Base-by-base conservation (phyloP, 2,888 invertebrate genomes). In the Eremobia ochroleuca region DNA sequence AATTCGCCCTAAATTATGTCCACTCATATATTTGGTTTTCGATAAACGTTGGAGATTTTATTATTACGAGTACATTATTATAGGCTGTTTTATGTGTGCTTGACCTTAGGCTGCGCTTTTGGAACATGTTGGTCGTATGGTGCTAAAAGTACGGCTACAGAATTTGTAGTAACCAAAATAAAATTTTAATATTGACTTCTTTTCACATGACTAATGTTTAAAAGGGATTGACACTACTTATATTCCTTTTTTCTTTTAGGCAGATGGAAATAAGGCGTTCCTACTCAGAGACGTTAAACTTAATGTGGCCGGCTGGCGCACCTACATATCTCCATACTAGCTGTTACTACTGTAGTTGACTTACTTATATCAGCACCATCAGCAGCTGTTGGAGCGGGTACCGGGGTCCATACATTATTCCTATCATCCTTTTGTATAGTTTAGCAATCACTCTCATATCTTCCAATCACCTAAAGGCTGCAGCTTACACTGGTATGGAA, bases 1-100 rank as follows among this genome's bases (percentile, higher is more conserved):
- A 87, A 82, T 76, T 74, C 73, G 73, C 84, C 84, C 77, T 72
- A 66, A 87, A 86, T 86, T 79, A 80, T 78, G 79, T 76, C 69
- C 68, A 74, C 82, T 74, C 79, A 72, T 77, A 72, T 75, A 87
- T 88, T 87, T 87, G 69, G 76, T 78, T 79, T 82, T 67, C 77
- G 87, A 82, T 79, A 77, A 70, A 40, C 68, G 46, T 75, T 64
- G 61, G 46, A 58, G 72, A 49, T 85, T 68, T 79, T 81, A 77
- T 81, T 81, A 66, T 61, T 77, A 55, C n/a, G n/a, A n/a, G n/a
- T n/a, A n/a, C 70, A 58, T 58, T 82, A 72, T 77, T 74, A 74
- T 62, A 83, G 15, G 69, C 28, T 55, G 18, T 9, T 25, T 55
- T 73, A 49, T 65, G 18, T 74, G 55, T 52, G 59, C n/a, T 55